Evolutionary conservation across 2,113 vertebrate species (phyloP).

Genomic region (Brachyhypopomus occidentalis): DNA sequence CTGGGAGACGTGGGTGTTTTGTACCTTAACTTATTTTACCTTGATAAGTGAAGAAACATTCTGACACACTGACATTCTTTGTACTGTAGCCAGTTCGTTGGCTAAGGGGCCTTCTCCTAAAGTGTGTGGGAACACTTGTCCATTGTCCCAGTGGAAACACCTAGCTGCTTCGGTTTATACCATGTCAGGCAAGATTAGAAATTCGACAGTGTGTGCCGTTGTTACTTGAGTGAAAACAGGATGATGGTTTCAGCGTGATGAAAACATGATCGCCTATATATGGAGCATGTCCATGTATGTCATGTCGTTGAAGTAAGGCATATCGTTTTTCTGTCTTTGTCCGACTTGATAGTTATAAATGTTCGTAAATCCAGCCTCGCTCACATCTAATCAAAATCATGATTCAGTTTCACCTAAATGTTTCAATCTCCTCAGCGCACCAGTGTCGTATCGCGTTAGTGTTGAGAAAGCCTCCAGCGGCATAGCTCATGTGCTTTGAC

Average conservation of each 20-base stretch:
- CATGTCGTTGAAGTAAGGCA: too few relatives aligned
- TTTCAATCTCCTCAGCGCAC: slow-evolving; percentile 44
- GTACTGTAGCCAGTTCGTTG: neutral
- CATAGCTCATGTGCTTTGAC: slow-evolving; percentile 45
- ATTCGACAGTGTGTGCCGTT: too few relatives aligned
- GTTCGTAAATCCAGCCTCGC: neutral
- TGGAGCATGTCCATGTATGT: too few relatives aligned
- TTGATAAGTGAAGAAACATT: neutral
- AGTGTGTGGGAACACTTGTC: neutral
- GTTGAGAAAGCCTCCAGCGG: slow-evolving; percentile 33
- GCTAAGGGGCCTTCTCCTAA: slow-evolving; percentile 10
- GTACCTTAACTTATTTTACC: too few relatives aligned
- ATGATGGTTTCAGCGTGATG: too few relatives aligned
- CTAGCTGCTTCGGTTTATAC: too few relatives aligned
- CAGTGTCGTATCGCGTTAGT: slow-evolving; percentile 34
- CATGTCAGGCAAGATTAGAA: too few relatives aligned
- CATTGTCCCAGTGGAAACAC: too few relatives aligned
- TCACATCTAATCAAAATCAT: slow-evolving; percentile 21
- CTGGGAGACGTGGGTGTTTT: neutral
- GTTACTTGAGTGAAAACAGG: too few relatives aligned
- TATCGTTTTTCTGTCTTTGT: too few relatives aligned
- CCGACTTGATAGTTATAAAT: too few relatives aligned
- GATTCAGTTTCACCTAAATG: slow-evolving; percentile 47
- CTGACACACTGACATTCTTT: neutral
- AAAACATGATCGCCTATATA: too few relatives aligned